Conservation (phyloP, 37 sponge, comb jelly and placozoan genomes). For the Bolinopsis microptera region DNA sequence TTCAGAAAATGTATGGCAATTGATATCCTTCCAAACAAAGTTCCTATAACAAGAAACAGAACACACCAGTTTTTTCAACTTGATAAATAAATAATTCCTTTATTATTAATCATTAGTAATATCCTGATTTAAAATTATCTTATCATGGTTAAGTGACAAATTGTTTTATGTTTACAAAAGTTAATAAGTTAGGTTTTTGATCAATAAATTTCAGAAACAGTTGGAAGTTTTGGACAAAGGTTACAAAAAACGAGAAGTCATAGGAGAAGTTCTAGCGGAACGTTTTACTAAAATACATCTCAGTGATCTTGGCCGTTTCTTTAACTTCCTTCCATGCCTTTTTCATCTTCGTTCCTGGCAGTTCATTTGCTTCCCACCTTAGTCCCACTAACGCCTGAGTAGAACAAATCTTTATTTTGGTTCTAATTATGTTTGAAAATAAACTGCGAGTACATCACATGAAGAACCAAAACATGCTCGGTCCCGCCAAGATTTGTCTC, state of each 20-base stretch:
- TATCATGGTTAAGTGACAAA: too few species aligned
- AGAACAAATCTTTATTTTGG: not conserved
- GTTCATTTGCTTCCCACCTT: constrained; percentile 84
- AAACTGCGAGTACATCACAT: constrained; percentile 12
- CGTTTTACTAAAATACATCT: constrained; percentile 14
- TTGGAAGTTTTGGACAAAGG: constrained; percentile 39
- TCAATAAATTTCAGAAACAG: constrained; percentile 55
- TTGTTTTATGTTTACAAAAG: too few species aligned
- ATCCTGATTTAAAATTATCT: too few species aligned
- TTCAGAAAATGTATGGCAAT: too few species aligned
- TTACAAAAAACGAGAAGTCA: constrained; percentile 20
- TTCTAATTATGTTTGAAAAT: too few species aligned
- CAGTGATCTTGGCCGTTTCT: constrained; percentile 76
- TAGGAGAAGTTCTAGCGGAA: constrained; percentile 42
- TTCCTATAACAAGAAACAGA: too few species aligned
- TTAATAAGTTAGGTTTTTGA: too few species aligned
- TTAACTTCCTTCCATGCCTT: constrained; percentile 91
- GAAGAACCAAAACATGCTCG: not conserved
- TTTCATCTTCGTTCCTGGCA: constrained; percentile 88
- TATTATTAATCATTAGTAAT: too few species aligned
- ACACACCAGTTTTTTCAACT: too few species aligned
- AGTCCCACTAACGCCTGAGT: constrained; percentile 86
- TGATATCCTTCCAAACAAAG: too few species aligned
- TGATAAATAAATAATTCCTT: too few species aligned
- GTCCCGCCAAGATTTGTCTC: not conserved